A percentile compares a stretch with the other conserved stretches of the same genome.
Conservation (phyloP, 2,113 vertebrate species). For the Sinocyclocheilus grahami region DNA sequence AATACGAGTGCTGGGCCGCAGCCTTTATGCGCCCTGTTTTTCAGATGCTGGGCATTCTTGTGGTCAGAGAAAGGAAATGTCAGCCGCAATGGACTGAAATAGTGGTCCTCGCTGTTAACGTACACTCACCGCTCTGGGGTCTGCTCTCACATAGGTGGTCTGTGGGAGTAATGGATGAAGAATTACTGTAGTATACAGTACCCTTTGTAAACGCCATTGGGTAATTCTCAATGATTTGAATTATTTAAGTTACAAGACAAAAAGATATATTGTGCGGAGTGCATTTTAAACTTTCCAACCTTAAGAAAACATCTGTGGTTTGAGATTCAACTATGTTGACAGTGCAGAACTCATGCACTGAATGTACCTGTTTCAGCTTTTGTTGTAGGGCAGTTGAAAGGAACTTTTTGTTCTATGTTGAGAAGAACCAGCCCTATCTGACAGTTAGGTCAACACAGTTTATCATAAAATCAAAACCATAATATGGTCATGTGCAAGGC, state of each 20-base stretch:
- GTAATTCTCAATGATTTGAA: neutral
- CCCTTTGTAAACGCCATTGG: neutral
- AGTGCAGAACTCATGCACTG: neutral
- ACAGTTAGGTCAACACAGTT: neutral
- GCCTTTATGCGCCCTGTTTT: constrained; percentile 4
- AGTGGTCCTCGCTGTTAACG: constrained; percentile 40
- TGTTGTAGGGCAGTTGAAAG: neutral
- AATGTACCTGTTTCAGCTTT: neutral
- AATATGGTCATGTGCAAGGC: neutral
- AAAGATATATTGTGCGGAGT: neutral
- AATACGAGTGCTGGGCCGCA: neutral
- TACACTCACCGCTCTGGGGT: constrained; percentile 5
- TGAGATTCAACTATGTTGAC: neutral
- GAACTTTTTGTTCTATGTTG: neutral
- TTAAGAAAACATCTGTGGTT: neutral
- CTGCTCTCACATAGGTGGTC: constrained; percentile 47
- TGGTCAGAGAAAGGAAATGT: constrained; percentile 51
- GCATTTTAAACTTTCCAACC: neutral
- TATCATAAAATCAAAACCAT: neutral
- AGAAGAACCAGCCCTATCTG: neutral
- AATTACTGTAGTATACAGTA: constrained; percentile 9
- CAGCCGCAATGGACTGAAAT: constrained; percentile 20
- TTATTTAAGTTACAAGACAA: constrained; percentile 13
- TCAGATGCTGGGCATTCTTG: constrained; percentile 48
- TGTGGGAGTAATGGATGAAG: constrained; percentile 43